Evolutionary conservation across 1,140 invertebrate genomes (phyloP), one percentile per base, ranked within the genome.

Genomic region (Reticulitermes speratus): DNA sequence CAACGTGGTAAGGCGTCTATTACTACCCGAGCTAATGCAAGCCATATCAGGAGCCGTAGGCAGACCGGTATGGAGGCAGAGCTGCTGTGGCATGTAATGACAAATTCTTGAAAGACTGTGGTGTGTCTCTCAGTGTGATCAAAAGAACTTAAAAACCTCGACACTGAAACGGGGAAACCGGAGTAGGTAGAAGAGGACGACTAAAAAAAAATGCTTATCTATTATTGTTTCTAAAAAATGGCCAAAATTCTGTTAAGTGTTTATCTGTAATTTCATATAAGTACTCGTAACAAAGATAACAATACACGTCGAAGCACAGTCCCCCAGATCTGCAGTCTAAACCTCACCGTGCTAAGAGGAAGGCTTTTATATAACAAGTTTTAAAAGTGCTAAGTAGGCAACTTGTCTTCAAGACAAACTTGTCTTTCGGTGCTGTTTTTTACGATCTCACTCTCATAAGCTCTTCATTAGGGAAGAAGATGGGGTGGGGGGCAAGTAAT

Each of bases 381-480:
- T 44, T 75, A 75, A 75, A 75, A 75, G 65, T 75, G 65, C n/a
- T 75, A 30, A 75, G 65, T 30, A 75, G 25, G 25, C 65, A 75
- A 30, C 65, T 75, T 25, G 65, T 75, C 65, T 75, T 75, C 25
- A 75, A n/a, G 65, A 75, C 65, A 75, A 75, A 75, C 65, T 75
- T 75, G 65, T 30, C 65, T 75, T 75, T 30, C 25, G 65, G 65
- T 30, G 9, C 8, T 45, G 84, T 59, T 65, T 65, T 84, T 84
- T 55, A 55, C 84, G 84, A 59, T 30, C 84, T 52, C 55, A 55
- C 84, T 30, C 84, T 59, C 84, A 84, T 84, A 84, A 84, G 84
- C 84, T 84, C 84, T 84, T 84, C 84, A 84, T 84, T 84, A 84
- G 59, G 48, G 25, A 30, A n/a, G n/a, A 25, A 25, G 65, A 12